Evolutionary conservation across 2,888 invertebrate species (phyloP), one percentile per base, ranked within the genome.

Genomic region (Nomada fabriciana): DNA sequence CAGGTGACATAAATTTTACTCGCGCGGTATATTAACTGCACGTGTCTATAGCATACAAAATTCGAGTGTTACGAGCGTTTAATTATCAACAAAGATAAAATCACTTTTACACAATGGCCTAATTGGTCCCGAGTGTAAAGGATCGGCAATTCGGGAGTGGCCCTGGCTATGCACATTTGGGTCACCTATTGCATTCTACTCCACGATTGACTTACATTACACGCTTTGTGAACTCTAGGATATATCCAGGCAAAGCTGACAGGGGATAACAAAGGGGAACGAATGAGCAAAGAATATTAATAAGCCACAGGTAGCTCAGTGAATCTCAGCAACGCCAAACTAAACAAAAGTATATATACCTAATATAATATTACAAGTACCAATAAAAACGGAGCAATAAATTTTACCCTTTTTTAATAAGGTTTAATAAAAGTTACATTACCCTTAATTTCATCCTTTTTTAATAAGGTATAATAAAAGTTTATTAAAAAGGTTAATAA

Each of bases 151-250:
- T 84, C 79, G 77, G 89, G 86, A 89, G 86, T 76, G 88, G 86
- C 76, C 25, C 36, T 7, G 36, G 7, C 36, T 36, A 36, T 70
- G 70, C 74, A 74, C 78, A 89, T 84, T 57, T 83, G 76, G 84
- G 88, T 74, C 88, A 74, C 52, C 77, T 69, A 42, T 25, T 64
- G 53, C 67, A 74, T 60, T 69, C 68, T 59, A 10, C 7, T 47
- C 43, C 60, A 55, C 65, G 79, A 88, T 83, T 84, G 71, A 71
- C 81, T 86, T 72, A 76, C 67, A 88, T 89, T 89, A 83, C 80
- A 88, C 88, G 84, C 81, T 83, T 82, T 78, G 75, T 80, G 74
- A 86, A 86, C 80, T 80, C 82, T 76, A 61, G 74, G 75, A 87
- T 87, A 87, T 80, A 73, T 82, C 76, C 77, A 70, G 74, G 69